Conservation (phyloP, 2,797 vertebrate species). For the Lepus townsendii region DNA sequence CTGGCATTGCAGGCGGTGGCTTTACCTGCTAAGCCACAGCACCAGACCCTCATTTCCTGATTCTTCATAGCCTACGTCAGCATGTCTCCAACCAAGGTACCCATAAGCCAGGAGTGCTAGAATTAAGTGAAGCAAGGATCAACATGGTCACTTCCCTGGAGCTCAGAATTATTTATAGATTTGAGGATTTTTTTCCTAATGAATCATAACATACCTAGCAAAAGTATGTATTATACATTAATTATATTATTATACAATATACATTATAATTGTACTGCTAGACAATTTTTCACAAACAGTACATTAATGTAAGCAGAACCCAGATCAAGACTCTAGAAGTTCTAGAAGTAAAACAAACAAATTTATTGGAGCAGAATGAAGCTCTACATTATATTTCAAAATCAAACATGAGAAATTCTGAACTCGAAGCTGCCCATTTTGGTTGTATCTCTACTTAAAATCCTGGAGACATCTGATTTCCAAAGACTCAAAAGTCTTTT, state of each 20-base stretch:
- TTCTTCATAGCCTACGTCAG: not conserved
- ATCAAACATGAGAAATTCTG: not conserved
- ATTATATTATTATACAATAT: too few species aligned
- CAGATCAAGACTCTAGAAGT: not conserved
- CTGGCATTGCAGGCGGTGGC: too few species aligned
- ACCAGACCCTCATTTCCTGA: not conserved
- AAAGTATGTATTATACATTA: not conserved
- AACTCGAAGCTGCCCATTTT: not conserved
- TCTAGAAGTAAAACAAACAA: not conserved
- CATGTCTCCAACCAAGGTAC: not conserved
- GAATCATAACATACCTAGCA: not conserved
- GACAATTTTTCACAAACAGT: constrained; percentile 27
- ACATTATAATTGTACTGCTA: not conserved
- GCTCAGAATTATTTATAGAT: not conserved
- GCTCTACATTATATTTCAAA: not conserved
- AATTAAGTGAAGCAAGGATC: not conserved
- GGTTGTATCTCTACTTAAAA: not conserved
- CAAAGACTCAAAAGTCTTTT: not conserved
- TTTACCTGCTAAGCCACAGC: too few species aligned
- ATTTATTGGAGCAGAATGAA: not conserved
- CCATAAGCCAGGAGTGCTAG: not conserved
- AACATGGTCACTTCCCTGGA: not conserved
- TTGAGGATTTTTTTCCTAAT: not conserved
- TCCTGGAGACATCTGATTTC: not conserved
- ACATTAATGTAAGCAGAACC: not conserved